A percentile compares a stretch with the other conserved stretches of the same genome.
Conservation (phyloP, 2,113 vertebrate species). For the Paralichthys olivaceus region DNA sequence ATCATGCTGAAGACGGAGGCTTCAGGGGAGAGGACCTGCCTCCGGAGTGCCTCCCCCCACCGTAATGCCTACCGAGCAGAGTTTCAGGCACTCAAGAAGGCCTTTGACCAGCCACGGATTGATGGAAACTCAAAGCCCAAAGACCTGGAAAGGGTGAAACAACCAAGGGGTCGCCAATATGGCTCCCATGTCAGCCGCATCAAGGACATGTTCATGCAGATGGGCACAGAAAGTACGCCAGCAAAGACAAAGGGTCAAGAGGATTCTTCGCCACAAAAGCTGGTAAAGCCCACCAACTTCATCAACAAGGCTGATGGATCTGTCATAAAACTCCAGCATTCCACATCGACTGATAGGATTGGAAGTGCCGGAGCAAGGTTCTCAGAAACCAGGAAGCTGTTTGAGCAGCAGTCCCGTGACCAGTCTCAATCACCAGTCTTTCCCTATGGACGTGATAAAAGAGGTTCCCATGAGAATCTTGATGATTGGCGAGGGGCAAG, state of each 20-base stretch:
- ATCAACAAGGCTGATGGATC: conserved; percentile 91
- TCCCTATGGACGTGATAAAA: conserved; percentile 89
- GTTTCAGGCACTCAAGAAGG: conserved; percentile 97
- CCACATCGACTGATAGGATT: conserved; percentile 86
- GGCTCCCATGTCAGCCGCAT: conserved; percentile 97
- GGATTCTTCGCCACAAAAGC: conserved; percentile 88
- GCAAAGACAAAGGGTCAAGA: conserved; percentile 81
- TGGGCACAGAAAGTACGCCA: conserved; percentile 87
- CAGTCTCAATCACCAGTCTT: conserved; percentile 87
- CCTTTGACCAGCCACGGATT: conserved; percentile 94
- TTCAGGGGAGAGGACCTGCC: conserved; percentile 92
- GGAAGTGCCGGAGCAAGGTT: conserved; percentile 91
- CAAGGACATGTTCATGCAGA: conserved; percentile 99
- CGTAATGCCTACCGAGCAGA: conserved; percentile 97
- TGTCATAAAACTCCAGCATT: conserved; percentile 89
- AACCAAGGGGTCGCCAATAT: conserved; percentile 94
- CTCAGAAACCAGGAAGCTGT: conserved; percentile 94
- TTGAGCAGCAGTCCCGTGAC: conserved; percentile 90
- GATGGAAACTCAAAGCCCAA: conserved; percentile 88
- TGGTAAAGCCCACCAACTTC: conserved; percentile 90
- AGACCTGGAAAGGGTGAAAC: conserved; percentile 86
- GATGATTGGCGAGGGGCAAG: conserved; percentile 91
- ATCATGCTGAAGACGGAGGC: conserved; percentile 98
- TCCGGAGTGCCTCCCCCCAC: conserved; percentile 98
- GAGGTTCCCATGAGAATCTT: conserved; percentile 84